Evolutionary conservation across 2,888 invertebrate species (phyloP), one percentile per base, ranked within the genome.

Genomic region (Epinotia ramella): DNA sequence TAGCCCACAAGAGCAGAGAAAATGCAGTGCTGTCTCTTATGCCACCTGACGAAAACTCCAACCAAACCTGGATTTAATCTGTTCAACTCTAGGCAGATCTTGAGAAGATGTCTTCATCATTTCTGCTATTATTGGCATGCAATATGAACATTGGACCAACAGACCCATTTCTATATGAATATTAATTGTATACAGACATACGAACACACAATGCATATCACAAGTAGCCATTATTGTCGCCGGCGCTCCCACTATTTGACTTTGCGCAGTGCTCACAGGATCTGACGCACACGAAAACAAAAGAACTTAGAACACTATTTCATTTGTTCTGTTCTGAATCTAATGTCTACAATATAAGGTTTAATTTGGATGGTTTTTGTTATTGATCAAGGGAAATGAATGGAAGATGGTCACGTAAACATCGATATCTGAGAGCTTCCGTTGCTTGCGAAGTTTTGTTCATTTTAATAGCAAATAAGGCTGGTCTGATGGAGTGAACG

Each of bases 211-310:
- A n/a, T 9, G 69, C 40, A 56, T 13, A 69, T 46, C 60, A 69
- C 46, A 46, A 69, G 59, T 60, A 60, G 57, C 65, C 57, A 73
- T 59, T 70, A 49, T 69, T 74, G 74, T 74, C 74, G 69, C 74
- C 74, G 72, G 76, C 72, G 76, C 76, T 76, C 71, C 60, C 56
- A 28, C 40, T 71, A 24, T 71, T 76, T 76, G 69, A 59, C 16
- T 64, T 12, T 57, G 59, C 66, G 66, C 66, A 59, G 49, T 16
- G 13, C 46, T 69, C 46, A 59, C 68, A 44, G 57, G 11, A 67
- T 57, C 44, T 40, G 20, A 68, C 11, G 66, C 33, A 2, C 33
- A 12, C 40, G 16, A 49, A 56, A n/a, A 46, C 69, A 69, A 46
- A 69, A 60, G 3, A 44, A 0, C n/a, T 0, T 46, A 59, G 46